These are phyloP conservation scores for Thereva nobilitata DNA, from an alignment of 2,888 invertebrate species.

Conservation along the genomic window DNA sequence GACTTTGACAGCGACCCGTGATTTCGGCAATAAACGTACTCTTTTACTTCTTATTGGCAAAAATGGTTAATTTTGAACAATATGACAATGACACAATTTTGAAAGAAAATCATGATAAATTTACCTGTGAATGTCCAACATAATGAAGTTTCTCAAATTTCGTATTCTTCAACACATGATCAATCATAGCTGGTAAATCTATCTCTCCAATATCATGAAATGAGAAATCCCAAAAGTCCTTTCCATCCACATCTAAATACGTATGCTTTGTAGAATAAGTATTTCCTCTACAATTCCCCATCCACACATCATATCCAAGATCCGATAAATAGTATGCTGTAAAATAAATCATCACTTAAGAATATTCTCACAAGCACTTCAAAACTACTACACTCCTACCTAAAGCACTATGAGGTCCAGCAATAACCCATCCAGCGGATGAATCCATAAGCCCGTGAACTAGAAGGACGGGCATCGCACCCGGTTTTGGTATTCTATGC, in stretches of 20 bases:
- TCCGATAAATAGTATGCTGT: slow-evolving; percentile 62
- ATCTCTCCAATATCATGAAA: slow-evolving; percentile 68
- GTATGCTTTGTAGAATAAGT: slow-evolving; percentile 63
- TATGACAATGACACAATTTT: too few species aligned
- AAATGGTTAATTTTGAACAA: too few species aligned
- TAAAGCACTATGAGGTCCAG: slow-evolving; percentile 65
- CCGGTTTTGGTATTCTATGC: slow-evolving; percentile 64
- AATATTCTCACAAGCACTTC: background rate
- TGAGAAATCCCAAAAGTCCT: slow-evolving; percentile 54
- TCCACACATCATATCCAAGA: slow-evolving; percentile 77
- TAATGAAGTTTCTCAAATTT: slow-evolving; percentile 57
- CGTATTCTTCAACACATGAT: slow-evolving; percentile 62
- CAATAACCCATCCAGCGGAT: slow-evolving; percentile 70
- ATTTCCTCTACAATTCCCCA: slow-evolving; percentile 80
- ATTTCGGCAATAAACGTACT: too few species aligned
- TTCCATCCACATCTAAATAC: slow-evolving; percentile 51
- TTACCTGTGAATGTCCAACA: slow-evolving; percentile 74
- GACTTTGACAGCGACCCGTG: too few species aligned
- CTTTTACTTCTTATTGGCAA: too few species aligned
- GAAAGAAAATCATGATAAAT: background rate
- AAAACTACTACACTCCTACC: slow-evolving; percentile 55
- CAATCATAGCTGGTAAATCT: slow-evolving; percentile 78
- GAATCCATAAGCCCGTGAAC: slow-evolving; percentile 71
- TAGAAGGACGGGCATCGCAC: slow-evolving; percentile 61
- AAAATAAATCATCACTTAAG: background rate